A percentile compares a stretch with the other conserved stretches of the same genome.
phyloP scores from a whole-genome alignment of 2,113 vertebrate species.

The Neofelis nebulosa region DNA sequence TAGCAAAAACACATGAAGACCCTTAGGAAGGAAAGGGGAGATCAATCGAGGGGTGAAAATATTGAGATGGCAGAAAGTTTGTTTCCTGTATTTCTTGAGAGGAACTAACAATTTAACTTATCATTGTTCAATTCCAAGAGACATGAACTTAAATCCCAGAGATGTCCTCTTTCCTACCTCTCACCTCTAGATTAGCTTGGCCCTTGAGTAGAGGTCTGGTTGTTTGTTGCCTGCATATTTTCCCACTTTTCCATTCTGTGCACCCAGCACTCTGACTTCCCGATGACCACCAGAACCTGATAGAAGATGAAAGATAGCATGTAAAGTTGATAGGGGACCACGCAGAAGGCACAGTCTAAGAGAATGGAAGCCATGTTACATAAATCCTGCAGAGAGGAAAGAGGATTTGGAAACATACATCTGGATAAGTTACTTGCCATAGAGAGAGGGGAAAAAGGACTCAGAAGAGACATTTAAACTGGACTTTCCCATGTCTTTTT shows the following conservation, averaged over 20 bases:
- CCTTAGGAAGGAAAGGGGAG: neutral
- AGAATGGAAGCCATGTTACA: neutral
- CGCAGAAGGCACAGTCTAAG: neutral
- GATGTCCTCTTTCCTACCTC: neutral
- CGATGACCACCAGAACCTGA: neutral
- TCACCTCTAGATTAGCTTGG: neutral
- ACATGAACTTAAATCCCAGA: neutral
- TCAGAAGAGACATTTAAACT: neutral
- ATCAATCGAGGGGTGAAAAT: neutral
- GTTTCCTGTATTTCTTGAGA: neutral
- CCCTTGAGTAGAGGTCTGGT: neutral
- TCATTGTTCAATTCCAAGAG: neutral
- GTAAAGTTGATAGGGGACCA: neutral
- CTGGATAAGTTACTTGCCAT: neutral
- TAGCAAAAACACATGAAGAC: neutral
- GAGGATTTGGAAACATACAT: neutral
- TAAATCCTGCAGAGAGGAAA: neutral
- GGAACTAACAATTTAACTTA: neutral
- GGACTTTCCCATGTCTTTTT: neutral
- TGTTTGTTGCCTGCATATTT: neutral
- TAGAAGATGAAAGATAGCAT: neutral
- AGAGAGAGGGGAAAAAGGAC: neutral
- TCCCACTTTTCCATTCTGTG: neutral
- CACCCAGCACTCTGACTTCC: neutral
- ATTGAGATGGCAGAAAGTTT: neutral